Evolutionary conservation across 2,797 vertebrate species (phyloP).

Genomic region (Cheracebus regulus): DNA sequence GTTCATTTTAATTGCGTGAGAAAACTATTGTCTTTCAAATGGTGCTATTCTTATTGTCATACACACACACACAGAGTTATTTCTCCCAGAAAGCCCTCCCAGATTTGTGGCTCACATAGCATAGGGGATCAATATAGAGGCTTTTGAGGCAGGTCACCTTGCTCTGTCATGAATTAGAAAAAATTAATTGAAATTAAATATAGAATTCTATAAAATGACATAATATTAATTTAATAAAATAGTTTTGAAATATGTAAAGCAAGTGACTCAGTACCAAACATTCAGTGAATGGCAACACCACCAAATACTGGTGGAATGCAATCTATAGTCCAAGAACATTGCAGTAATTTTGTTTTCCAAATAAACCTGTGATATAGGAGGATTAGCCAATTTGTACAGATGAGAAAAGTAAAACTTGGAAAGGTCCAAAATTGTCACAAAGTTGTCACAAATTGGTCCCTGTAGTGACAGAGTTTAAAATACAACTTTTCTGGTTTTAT

Average conservation of each 20-base stretch:
- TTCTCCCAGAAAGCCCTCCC: background rate
- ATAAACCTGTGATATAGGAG: background rate
- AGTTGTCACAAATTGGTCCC: background rate
- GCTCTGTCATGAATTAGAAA: background rate
- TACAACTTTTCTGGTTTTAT: background rate
- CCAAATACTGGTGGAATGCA: background rate
- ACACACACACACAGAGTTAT: background rate
- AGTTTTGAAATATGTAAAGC: background rate
- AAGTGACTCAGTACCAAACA: background rate
- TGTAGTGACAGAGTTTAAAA: background rate
- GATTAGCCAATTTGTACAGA: background rate
- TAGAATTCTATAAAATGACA: background rate
- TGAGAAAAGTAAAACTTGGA: background rate
- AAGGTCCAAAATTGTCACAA: background rate
- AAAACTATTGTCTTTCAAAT: background rate
- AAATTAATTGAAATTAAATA: background rate
- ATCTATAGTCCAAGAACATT: background rate
- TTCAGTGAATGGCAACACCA: background rate
- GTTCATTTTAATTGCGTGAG: background rate
- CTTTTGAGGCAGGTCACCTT: background rate
- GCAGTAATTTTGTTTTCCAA: background rate
- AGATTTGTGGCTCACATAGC: background rate
- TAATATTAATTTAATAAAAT: background rate
- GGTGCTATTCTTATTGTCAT: background rate
- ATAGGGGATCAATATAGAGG: background rate